phyloP scores from a whole-genome alignment of 1,140 invertebrate species.

The Galendromus occidentalis region DNA sequence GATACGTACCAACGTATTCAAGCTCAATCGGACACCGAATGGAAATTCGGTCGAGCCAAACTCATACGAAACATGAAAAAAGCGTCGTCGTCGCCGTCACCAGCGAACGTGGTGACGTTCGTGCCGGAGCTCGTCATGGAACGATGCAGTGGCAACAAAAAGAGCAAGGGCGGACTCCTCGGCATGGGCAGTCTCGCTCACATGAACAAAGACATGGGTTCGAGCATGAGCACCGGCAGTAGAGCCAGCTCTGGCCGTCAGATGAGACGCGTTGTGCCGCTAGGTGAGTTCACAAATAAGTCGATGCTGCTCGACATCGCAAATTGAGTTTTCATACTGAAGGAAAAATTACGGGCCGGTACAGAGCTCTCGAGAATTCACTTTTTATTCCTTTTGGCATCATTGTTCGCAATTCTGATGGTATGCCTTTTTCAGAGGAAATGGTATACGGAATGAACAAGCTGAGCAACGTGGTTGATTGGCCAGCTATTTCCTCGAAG shows the following conservation, averaged over 20 bases:
- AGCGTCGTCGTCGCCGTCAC: slow-evolving; percentile 86
- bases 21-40: slow-evolving; percentile 99
- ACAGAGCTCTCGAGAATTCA: too few relatives aligned
- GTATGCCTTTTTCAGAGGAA: not conserved
- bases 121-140: slow-evolving; percentile 16
- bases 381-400: too few relatives aligned
- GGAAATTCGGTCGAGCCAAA: slow-evolving; percentile 98
- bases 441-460: slow-evolving; percentile 9
- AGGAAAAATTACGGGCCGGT: too few relatives aligned
- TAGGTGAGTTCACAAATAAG: not conserved
- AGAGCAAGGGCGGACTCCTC: not conserved
- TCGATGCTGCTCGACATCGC: too few relatives aligned
- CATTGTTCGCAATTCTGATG: not conserved
- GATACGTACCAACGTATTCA: slow-evolving; percentile 95
- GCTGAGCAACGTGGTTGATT: slow-evolving; percentile 20
- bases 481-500: slow-evolving; percentile 21
- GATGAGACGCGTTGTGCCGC: not conserved
- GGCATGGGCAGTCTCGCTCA: not conserved
- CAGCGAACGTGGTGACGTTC: slow-evolving; percentile 77
- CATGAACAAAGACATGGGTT: slow-evolving; percentile 9
- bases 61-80: slow-evolving; percentile 96
- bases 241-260: slow-evolving; percentile 9
- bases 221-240: not conserved
- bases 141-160: not conserved
- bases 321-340: too few relatives aligned